Evolutionary conservation across 2,797 vertebrate genomes (phyloP).

Genomic region (Acrossocheilus wenchowensis): DNA sequence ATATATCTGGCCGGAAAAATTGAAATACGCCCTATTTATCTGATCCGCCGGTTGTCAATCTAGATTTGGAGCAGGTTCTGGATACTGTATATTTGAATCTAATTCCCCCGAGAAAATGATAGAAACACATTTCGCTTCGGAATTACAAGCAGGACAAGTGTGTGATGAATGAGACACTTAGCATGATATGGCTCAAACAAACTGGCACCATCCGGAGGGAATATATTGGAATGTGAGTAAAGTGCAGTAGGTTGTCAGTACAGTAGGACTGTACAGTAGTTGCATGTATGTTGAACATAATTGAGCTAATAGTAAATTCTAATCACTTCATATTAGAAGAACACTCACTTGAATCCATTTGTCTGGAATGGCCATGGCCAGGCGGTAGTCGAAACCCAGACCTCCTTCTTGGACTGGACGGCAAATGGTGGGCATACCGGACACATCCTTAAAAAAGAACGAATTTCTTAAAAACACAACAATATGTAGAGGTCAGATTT

Average conservation of each 20-base stretch:
- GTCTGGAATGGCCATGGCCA: slow-evolving; percentile 98
- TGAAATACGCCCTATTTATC: slow-evolving; percentile 2
- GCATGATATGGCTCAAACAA: slow-evolving; percentile 26
- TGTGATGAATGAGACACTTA: slow-evolving; percentile 53
- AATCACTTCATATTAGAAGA: slow-evolving; percentile 42
- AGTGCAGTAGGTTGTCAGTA: neutral
- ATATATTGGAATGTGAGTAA: neutral
- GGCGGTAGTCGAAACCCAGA: slow-evolving; percentile 92
- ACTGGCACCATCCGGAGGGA: neutral
- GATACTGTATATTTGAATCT: neutral
- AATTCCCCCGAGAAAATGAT: neutral
- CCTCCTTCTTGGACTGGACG: slow-evolving; percentile 88
- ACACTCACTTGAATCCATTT: slow-evolving; percentile 96
- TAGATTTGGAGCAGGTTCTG: slow-evolving; percentile 32
- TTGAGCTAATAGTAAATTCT: neutral
- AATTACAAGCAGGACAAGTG: slow-evolving; percentile 41
- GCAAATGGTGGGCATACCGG: slow-evolving; percentile 97
- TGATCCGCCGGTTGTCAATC: neutral
- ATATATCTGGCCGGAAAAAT: slow-evolving; percentile 1
- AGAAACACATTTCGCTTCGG: neutral
- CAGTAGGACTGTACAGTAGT: neutral
- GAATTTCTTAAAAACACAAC: neutral
- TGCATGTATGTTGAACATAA: neutral
- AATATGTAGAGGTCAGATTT: neutral
- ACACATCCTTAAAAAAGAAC: slow-evolving; percentile 86